phyloP scores from a whole-genome alignment of 2,888 invertebrate species.

The Eristalis intricaria region DNA sequence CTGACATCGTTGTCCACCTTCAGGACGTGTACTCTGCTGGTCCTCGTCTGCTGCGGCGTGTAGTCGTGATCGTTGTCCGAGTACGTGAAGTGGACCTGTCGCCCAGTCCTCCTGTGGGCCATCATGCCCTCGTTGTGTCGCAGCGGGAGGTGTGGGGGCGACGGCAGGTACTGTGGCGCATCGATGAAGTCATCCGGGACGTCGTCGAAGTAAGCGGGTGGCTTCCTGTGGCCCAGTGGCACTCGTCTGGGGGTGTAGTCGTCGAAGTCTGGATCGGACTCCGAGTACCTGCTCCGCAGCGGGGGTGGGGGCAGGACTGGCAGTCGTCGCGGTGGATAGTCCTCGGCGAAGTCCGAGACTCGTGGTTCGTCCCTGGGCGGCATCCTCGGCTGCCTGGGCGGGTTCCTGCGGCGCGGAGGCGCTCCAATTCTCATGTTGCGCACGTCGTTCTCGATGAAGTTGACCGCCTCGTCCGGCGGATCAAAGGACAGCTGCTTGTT shows the following conservation, averaged over 20 bases:
- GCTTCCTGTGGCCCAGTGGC: background rate
- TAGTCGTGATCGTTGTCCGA: slow-evolving; percentile 16
- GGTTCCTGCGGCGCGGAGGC: slow-evolving; percentile 47
- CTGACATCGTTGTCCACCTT: slow-evolving; percentile 59
- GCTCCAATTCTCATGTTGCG: slow-evolving; percentile 51
- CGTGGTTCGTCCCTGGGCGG: background rate
- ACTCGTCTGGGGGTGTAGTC: slow-evolving; percentile 40
- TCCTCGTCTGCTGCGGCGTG: slow-evolving; percentile 14
- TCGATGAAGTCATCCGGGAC: slow-evolving; percentile 38
- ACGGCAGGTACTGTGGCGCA: background rate
- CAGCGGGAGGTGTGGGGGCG: background rate
- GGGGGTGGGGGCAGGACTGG: slow-evolving; percentile 33
- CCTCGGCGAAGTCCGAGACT: slow-evolving; percentile 44
- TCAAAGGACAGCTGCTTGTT: slow-evolving; percentile 50
- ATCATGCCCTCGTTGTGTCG: background rate
- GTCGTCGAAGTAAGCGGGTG: slow-evolving; percentile 6
- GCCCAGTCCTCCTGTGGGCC: slow-evolving; percentile 21
- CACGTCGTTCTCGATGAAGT: slow-evolving; percentile 72
- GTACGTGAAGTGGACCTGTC: slow-evolving; percentile 59
- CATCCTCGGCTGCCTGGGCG: slow-evolving; percentile 5
- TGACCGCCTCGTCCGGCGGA: slow-evolving; percentile 62
- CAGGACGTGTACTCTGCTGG: slow-evolving; percentile 35
- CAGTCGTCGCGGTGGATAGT: slow-evolving; percentile 22
- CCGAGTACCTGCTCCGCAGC: slow-evolving; percentile 38
- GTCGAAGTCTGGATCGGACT: slow-evolving; percentile 56